These are phyloP conservation scores for Loripinus fragilis DNA, from an alignment of 2,888 invertebrate species.

Conservation along the genomic window DNA sequence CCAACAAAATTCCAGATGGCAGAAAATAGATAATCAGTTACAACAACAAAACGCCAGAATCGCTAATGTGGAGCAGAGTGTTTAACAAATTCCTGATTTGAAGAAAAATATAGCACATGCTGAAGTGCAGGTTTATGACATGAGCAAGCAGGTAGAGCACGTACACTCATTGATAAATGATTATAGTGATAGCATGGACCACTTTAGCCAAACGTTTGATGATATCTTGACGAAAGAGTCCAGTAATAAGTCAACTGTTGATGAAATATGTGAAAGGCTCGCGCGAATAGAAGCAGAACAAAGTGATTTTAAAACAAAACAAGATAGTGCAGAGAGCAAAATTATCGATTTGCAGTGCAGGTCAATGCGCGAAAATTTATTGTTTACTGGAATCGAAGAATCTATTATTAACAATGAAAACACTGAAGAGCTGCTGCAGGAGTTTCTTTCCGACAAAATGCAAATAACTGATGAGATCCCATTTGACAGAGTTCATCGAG, in stretches of 20 bases:
- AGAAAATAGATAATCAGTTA: not conserved
- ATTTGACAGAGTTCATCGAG: conserved; percentile 27
- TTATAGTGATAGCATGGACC: not conserved
- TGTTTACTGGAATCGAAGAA: conserved; percentile 6
- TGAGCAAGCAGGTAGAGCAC: too few species aligned
- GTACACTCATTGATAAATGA: conserved; percentile 4
- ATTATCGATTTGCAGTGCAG: not conserved
- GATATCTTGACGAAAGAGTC: conserved; percentile 1
- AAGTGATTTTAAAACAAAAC: not conserved
- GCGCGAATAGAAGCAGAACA: not conserved
- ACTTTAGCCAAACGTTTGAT: conserved; percentile 25
- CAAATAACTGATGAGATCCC: not conserved
- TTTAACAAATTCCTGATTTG: too few species aligned
- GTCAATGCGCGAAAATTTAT: not conserved
- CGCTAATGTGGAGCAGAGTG: too few species aligned
- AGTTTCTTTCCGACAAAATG: too few species aligned
- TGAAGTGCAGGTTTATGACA: too few species aligned
- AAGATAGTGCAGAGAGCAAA: not conserved
- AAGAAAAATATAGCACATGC: not conserved
- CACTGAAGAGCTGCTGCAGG: too few species aligned
- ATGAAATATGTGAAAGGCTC: not conserved
- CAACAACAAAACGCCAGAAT: too few species aligned
- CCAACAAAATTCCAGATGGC: too few species aligned
- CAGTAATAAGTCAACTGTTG: not conserved
- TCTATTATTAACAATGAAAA: not conserved